These are phyloP conservation scores for Falcunculus frontatus DNA, from an alignment of 2,113 vertebrate species.

Conservation along the genomic window DNA sequence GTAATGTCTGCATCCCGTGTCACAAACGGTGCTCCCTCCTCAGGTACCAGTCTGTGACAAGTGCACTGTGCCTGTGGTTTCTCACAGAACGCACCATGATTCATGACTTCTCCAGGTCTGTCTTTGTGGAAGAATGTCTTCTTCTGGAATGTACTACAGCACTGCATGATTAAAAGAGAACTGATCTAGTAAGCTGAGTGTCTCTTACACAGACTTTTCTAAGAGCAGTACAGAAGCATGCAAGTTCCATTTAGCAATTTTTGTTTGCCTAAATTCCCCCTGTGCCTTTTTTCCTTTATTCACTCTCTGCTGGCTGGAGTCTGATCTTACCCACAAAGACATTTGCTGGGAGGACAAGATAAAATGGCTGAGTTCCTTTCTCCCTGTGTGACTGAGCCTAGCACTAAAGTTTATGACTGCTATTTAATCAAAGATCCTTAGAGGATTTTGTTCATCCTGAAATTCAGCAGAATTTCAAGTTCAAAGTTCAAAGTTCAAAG, in stretches of 20 bases:
- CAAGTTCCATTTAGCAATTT: not conserved
- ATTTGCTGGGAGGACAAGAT: constrained; percentile 22
- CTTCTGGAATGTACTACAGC: not conserved
- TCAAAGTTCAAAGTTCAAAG: too few relatives aligned
- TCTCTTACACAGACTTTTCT: not conserved
- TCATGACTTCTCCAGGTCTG: not conserved
- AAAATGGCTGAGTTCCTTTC: not conserved
- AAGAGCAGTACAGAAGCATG: not conserved
- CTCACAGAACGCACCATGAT: not conserved
- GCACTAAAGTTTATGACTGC: not conserved
- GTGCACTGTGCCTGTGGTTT: not conserved
- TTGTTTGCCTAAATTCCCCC: not conserved
- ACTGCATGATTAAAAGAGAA: not conserved
- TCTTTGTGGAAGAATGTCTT: not conserved
- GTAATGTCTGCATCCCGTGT: not conserved
- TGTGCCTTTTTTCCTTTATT: not conserved
- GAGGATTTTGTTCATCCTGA: not conserved
- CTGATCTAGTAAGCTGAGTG: not conserved
- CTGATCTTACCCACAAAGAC: constrained; percentile 22
- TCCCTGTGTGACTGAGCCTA: not conserved
- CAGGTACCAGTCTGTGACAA: not conserved
- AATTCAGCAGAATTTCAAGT: too few relatives aligned
- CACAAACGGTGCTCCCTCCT: not conserved
- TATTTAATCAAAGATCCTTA: not conserved
- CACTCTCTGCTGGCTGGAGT: not conserved